Evolutionary conservation across 2,113 vertebrate genomes (phyloP).

Genomic region (Ranitomeya imitator): DNA sequence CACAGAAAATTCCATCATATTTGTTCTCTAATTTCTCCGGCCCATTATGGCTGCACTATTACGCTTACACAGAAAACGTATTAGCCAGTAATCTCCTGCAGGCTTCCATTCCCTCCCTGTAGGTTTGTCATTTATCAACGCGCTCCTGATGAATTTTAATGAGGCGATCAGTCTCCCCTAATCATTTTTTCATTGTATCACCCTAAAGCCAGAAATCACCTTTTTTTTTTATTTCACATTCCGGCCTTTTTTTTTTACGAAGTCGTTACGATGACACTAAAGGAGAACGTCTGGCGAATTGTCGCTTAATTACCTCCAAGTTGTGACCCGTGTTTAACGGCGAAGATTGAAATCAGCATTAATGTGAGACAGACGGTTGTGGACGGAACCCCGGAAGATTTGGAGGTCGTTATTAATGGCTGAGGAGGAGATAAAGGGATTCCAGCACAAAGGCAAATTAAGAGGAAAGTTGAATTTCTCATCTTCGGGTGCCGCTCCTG

Average conservation of each 20-base stretch:
- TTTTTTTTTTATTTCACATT: conserved; percentile 62
- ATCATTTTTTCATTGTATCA: conserved; percentile 52
- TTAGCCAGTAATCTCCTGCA: conserved; percentile 63
- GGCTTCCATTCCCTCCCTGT: conserved; percentile 60
- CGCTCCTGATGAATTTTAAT: conserved; percentile 49
- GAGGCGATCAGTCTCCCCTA: conserved; percentile 46
- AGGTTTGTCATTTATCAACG: conserved; percentile 37
- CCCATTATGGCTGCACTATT: background rate
- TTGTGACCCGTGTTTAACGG: conserved; percentile 68
- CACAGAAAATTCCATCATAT: too few species aligned
- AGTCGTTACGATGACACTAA: conserved; percentile 73
- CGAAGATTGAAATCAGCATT: conserved; percentile 70
- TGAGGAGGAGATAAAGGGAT: conserved; percentile 24
- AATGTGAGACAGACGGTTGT: conserved; percentile 53
- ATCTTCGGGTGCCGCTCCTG: background rate
- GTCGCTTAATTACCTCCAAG: conserved; percentile 70
- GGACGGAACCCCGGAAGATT: background rate
- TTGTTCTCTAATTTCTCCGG: too few species aligned
- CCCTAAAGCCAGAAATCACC: conserved; percentile 66
- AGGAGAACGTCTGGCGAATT: conserved; percentile 66
- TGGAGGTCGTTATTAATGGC: conserved; percentile 53
- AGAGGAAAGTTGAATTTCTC: conserved; percentile 31
- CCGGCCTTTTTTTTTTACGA: conserved; percentile 66
- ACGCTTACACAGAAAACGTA: background rate
- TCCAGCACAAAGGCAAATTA: conserved; percentile 28